A percentile compares a stretch with the other conserved stretches of the same genome.
Evolutionary conservation across 2,113 vertebrate genomes (phyloP).

Genomic region (Microtus richardsoni): DNA sequence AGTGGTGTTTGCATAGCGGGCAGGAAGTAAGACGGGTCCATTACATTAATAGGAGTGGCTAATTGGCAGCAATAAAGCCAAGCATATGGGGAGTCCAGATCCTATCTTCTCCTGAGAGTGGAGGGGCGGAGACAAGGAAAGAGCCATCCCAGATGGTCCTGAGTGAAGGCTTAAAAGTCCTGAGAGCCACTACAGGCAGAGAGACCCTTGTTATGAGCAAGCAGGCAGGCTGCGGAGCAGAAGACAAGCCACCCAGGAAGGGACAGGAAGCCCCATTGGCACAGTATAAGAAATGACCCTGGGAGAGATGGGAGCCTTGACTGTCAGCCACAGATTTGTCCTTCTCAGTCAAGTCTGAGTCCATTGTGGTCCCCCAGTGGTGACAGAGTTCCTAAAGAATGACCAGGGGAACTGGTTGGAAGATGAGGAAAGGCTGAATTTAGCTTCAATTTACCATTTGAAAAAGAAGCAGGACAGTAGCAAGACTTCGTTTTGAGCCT

Average conservation of each 20-base stretch:
- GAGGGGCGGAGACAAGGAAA: neutral
- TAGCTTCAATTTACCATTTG: neutral
- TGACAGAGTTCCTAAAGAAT: neutral
- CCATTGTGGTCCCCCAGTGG: neutral
- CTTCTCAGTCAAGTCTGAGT: neutral
- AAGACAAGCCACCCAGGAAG: neutral
- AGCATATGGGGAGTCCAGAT: neutral
- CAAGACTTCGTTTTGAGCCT: neutral
- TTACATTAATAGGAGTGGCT: neutral
- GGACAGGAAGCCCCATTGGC: neutral
- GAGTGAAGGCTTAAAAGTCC: neutral
- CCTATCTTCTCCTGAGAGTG: neutral
- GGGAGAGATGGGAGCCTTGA: neutral
- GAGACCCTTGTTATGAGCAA: neutral
- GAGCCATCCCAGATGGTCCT: neutral
- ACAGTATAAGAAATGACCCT: neutral
- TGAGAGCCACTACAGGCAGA: neutral
- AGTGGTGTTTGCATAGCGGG: neutral
- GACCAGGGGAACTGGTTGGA: neutral
- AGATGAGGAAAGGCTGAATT: neutral
- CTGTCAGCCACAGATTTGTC: neutral
- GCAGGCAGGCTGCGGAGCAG: neutral
- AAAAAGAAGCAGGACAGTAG: rapidly evolving
- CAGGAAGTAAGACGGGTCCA: neutral
- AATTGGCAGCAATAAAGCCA: neutral